A percentile compares a stretch with the other conserved stretches of the same genome.
Evolutionary conservation across 2,113 vertebrate genomes (phyloP).

Genomic region (Nothobranchius kuhntae): DNA sequence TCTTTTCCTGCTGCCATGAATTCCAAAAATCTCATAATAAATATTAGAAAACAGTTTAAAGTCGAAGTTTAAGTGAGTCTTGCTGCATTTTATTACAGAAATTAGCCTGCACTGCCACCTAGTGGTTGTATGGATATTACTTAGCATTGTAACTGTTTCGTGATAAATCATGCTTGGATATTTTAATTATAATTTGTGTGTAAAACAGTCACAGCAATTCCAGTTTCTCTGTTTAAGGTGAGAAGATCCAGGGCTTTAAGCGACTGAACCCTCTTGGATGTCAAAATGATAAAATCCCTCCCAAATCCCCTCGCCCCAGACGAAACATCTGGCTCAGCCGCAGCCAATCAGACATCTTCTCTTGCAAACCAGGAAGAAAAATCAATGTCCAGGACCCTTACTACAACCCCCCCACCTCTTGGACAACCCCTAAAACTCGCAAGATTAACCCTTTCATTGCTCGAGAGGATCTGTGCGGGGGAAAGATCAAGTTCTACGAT

Average conservation of each 20-base stretch:
- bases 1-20: conserved; percentile 1
- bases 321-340: conserved; percentile 94
- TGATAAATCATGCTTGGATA: not conserved
- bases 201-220: not conserved
- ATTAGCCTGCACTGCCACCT: conserved; percentile 42
- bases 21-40: too few species aligned
- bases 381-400: conserved; percentile 93
- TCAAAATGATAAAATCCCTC: conserved; percentile 90
- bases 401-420: conserved; percentile 80
- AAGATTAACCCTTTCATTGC: conserved; percentile 97
- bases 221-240: conserved; percentile 62
- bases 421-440: conserved; percentile 64
- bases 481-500: conserved; percentile 95
- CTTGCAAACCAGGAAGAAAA: conserved; percentile 86
- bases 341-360: conserved; percentile 96
- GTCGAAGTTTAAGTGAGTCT: too few species aligned
- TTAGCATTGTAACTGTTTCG: not conserved
- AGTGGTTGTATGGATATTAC: conserved; percentile 20
- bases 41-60: too few species aligned
- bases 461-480: conserved; percentile 93
- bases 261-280: conserved; percentile 84
- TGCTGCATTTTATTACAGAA: too few species aligned
- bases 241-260: conserved; percentile 90
- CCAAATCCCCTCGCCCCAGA: conserved; percentile 91
- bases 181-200: not conserved